Evolutionary conservation across 1,140 invertebrate genomes (phyloP).

Genomic region (Cydia fagiglandana): DNA sequence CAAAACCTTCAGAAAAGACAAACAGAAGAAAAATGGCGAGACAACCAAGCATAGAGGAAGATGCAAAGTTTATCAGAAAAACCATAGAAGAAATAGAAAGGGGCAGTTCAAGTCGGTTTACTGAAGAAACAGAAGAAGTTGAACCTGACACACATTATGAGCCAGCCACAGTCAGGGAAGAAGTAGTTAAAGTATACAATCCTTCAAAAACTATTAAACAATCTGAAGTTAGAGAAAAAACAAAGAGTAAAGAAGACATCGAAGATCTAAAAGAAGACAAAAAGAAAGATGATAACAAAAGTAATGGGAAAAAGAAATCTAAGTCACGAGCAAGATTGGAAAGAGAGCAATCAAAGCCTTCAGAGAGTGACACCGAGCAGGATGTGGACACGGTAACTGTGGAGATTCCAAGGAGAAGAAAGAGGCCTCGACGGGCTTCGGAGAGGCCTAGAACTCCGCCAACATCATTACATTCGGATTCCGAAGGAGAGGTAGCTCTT

Average conservation of each 20-base stretch:
- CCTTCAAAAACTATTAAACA: slow-evolving; percentile 49
- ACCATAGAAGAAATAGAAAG: slow-evolving; percentile 74
- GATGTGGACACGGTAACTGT: slow-evolving; percentile 76
- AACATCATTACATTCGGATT: slow-evolving; percentile 65
- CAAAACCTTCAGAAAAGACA: slow-evolving; percentile 52
- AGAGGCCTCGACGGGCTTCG: slow-evolving; percentile 66
- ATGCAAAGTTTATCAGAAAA: slow-evolving; percentile 71
- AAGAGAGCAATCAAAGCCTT: slow-evolving; percentile 77
- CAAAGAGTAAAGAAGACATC: slow-evolving; percentile 65
- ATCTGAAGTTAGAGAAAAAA: slow-evolving; percentile 54
- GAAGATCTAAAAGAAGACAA: slow-evolving; percentile 72
- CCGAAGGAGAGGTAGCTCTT: slow-evolving; percentile 66
- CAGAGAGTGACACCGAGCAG: slow-evolving; percentile 73
- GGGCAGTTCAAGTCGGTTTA: slow-evolving; percentile 59
- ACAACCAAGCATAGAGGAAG: slow-evolving; percentile 71
- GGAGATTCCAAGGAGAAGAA: slow-evolving; percentile 74
- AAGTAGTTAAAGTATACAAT: slow-evolving; percentile 45
- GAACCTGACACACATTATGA: slow-evolving; percentile 40
- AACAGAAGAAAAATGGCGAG: slow-evolving; percentile 53
- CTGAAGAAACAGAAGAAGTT: slow-evolving; percentile 47
- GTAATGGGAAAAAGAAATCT: slow-evolving; percentile 62
- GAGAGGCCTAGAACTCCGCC: slow-evolving; percentile 72
- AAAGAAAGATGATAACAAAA: slow-evolving; percentile 57
- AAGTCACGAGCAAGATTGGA: slow-evolving; percentile 75
- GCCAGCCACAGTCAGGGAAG: slow-evolving; percentile 28